These are phyloP conservation scores for Leucophenga montana DNA, from an alignment of 2,888 invertebrate species.

Conservation along the genomic window DNA sequence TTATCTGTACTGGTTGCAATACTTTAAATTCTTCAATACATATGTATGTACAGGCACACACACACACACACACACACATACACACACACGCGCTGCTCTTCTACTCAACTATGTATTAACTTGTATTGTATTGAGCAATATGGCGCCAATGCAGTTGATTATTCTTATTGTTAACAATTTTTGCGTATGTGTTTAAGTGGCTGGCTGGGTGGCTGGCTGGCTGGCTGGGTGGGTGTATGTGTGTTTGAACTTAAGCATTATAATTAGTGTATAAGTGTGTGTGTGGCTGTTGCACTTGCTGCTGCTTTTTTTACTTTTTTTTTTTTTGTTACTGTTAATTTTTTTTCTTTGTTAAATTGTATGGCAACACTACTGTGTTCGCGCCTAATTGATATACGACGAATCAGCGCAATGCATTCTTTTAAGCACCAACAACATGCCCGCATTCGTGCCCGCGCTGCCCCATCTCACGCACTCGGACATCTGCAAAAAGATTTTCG, in stretches of 20 bases:
- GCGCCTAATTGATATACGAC: slow-evolving; percentile 16
- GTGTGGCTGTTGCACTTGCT: too few species aligned
- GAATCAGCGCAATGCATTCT: slow-evolving; percentile 42
- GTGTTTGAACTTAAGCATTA: background rate
- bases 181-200: background rate
- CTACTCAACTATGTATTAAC: too few species aligned
- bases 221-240: background rate
- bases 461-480: slow-evolving; percentile 83
- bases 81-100: too few species aligned
- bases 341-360: slow-evolving; percentile 35
- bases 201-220: background rate
- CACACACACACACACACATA: too few species aligned
- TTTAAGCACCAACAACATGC: slow-evolving; percentile 79
- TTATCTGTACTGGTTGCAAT: too few species aligned
- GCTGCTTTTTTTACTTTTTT: background rate
- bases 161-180: too few species aligned
- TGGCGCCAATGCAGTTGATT: too few species aligned
- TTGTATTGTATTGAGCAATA: too few species aligned
- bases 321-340: slow-evolving; percentile 31
- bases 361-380: background rate
- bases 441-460: slow-evolving; percentile 81
- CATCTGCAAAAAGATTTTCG: slow-evolving; percentile 76
- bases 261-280: background rate
- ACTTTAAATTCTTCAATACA: too few species aligned
- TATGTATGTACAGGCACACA: too few species aligned